Evolutionary conservation across 2,888 invertebrate genomes (phyloP).

Genomic region (Rutpela maculata): DNA sequence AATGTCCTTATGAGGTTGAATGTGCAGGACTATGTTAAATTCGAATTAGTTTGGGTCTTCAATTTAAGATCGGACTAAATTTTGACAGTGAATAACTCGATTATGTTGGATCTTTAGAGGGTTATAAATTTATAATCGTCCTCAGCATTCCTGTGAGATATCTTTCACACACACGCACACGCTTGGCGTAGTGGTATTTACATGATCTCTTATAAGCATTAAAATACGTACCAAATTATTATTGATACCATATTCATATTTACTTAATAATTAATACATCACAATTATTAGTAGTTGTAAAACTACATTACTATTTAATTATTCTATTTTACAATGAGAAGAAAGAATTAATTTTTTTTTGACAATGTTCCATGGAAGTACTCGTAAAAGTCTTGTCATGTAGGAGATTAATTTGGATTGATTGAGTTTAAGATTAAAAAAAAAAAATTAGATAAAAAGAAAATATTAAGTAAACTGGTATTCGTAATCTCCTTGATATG

Average conservation of each 20-base stretch:
- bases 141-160: background rate
- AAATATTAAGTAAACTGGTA: too few relatives aligned
- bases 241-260: background rate
- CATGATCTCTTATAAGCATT: background rate
- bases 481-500: too few relatives aligned
- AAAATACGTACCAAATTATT: too few relatives aligned
- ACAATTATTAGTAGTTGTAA: too few relatives aligned
- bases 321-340: too few relatives aligned
- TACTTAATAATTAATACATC: background rate
- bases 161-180: background rate
- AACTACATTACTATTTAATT: too few relatives aligned
- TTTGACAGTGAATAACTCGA: slow-evolving; percentile 46
- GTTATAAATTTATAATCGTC: slow-evolving; percentile 16
- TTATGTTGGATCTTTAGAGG: slow-evolving; percentile 19
- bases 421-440: too few relatives aligned
- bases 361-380: too few relatives aligned
- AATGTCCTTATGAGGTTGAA: slow-evolving; percentile 45
- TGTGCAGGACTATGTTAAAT: slow-evolving; percentile 41
- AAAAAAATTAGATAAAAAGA: too few relatives aligned
- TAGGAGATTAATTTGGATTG: too few relatives aligned
- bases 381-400: too few relatives aligned
- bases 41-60: slow-evolving; percentile 50
- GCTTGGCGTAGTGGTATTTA: background rate
- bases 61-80: slow-evolving; percentile 36
- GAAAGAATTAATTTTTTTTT: too few relatives aligned